Conservation (phyloP, 1,140 invertebrate genomes). For the Bombus terrestris region DNA sequence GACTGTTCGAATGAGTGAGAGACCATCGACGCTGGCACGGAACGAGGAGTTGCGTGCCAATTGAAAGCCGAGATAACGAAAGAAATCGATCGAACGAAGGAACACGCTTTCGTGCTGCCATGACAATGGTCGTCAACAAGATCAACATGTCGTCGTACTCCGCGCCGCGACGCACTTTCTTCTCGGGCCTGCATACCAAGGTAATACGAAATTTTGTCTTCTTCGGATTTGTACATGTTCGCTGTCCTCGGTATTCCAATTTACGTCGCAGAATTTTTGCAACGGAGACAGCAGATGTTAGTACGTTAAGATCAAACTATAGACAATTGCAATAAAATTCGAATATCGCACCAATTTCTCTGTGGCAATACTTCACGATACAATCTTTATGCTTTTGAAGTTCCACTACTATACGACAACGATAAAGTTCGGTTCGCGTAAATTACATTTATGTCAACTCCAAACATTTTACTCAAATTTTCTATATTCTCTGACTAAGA, state of each 20-base stretch:
- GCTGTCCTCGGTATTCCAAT: too few species aligned
- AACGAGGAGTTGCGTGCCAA: slow-evolving; percentile 21
- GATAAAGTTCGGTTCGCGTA: not conserved
- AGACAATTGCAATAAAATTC: not conserved
- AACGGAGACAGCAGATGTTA: too few species aligned
- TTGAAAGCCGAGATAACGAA: not conserved
- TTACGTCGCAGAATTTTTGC: too few species aligned
- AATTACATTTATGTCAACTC: not conserved
- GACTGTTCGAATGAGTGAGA: slow-evolving; percentile 33
- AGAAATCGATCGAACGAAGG: slow-evolving; percentile 33
- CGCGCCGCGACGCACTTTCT: slow-evolving; percentile 72
- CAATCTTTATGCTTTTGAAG: too few species aligned
- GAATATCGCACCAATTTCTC: not conserved
- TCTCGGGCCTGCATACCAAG: slow-evolving; percentile 75
- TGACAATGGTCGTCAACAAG: slow-evolving; percentile 79
- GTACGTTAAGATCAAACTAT: too few species aligned
- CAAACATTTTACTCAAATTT: too few species aligned
- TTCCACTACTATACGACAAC: too few species aligned
- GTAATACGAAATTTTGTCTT: slow-evolving; percentile 53
- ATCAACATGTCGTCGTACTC: slow-evolving; percentile 78
- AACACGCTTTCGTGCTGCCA: slow-evolving; percentile 57
- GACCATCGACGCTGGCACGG: slow-evolving; percentile 23
- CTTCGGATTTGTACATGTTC: not conserved
- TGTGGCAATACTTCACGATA: not conserved
- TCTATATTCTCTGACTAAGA: not conserved